Evolutionary conservation across 2,113 vertebrate species (phyloP).

Genomic region (Myiozetetes cayanensis): DNA sequence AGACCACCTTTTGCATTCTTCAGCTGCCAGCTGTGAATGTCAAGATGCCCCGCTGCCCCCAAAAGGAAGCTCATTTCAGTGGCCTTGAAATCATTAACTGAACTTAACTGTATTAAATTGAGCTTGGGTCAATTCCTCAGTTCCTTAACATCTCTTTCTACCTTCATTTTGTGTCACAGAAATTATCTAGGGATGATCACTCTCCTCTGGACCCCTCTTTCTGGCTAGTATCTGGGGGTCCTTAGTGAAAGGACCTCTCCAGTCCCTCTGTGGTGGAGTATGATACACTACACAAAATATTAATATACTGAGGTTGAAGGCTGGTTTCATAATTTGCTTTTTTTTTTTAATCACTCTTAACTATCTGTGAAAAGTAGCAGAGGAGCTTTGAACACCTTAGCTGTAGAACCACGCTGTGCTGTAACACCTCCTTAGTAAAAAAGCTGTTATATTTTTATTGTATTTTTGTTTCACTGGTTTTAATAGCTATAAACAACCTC

Average conservation of each 20-base stretch:
- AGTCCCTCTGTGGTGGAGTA: neutral
- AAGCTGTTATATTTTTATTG: neutral
- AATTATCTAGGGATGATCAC: neutral
- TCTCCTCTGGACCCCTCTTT: neutral
- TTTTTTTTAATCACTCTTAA: neutral
- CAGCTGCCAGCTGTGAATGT: neutral
- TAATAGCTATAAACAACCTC: conserved; percentile 24
- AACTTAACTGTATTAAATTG: neutral
- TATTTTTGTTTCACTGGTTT: conserved; percentile 40
- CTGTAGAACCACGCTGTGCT: neutral
- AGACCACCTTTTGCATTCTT: neutral
- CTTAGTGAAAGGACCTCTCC: neutral
- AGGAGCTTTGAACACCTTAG: neutral
- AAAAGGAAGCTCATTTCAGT: neutral
- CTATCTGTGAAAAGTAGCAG: neutral
- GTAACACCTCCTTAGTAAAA: neutral
- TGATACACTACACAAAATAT: neutral
- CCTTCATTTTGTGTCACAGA: neutral
- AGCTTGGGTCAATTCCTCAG: neutral
- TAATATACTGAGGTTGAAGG: neutral
- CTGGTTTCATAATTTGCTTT: neutral
- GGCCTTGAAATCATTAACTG: neutral
- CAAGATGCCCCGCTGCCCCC: neutral
- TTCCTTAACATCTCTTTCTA: neutral
- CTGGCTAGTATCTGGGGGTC: neutral